These are phyloP conservation scores for Tortrix viridana DNA, from an alignment of 2,888 invertebrate species.

Conservation along the genomic window DNA sequence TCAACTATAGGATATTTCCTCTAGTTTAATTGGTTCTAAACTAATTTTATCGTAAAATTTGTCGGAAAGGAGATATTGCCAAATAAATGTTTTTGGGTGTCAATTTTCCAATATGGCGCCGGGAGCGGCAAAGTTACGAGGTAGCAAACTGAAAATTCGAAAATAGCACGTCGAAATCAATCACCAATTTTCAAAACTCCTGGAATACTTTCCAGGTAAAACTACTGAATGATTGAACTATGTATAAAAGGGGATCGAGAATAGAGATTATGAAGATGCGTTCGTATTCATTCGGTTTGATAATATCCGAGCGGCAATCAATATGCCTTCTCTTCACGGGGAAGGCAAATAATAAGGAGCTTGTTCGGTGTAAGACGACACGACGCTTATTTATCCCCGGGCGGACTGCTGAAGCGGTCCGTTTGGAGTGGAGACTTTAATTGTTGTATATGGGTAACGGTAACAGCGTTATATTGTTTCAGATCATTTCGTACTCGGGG, in stretches of 20 bases:
- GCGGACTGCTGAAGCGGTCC: slow-evolving; percentile 7
- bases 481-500: slow-evolving; percentile 87
- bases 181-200: too few species aligned
- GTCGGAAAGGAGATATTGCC: too few species aligned
- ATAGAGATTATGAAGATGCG: slow-evolving; percentile 46
- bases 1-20: too few species aligned
- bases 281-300: slow-evolving; percentile 45
- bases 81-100: too few species aligned
- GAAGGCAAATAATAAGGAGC: slow-evolving; percentile 27
- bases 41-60: too few species aligned
- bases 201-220: too few species aligned
- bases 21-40: too few species aligned
- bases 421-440: slow-evolving; percentile 12
- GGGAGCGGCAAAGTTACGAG: too few species aligned
- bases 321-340: slow-evolving; percentile 30
- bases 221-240: too few species aligned
- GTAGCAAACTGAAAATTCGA: too few species aligned
- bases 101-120: too few species aligned
- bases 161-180: too few species aligned
- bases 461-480: slow-evolving; percentile 45
- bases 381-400: slow-evolving; percentile 15
- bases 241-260: slow-evolving; percentile 44
- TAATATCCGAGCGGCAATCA: slow-evolving; percentile 41
- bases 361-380: slow-evolving; percentile 12
- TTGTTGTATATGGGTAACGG: slow-evolving; percentile 23